Evolutionary conservation across 2,113 vertebrate species (phyloP), one percentile per base, ranked within the genome.

Genomic region (Spea bombifrons): DNA sequence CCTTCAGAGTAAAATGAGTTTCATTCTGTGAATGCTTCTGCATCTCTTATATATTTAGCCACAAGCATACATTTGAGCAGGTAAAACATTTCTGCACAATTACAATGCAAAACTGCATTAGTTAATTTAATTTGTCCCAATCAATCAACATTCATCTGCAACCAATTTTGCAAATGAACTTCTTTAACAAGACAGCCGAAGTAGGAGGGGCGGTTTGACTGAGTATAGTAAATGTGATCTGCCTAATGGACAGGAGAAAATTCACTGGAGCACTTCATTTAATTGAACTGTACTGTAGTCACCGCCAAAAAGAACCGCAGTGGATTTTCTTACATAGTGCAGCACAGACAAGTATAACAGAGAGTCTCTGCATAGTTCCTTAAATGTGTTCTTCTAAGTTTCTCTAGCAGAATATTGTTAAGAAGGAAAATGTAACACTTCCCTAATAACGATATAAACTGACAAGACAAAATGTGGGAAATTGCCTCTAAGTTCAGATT

Each of bases 161-260:
- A 66, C 68, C 66, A 47, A 73, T 81, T 75, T 82, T 78, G 73
- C 83, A 83, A 77, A 81, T 84, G 84, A 78, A 80, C 66, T 0
- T 72, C 47, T 16, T 7, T 0, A 17, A 68, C 15, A 75, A 57
- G 8, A 76, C 76, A 71, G 81, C 17, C 55, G 48, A 57, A 4
- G 71, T 16, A 83, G 61, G 64, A 65, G 63, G 7, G 16, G 44
- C 3, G 63, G 10, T 53, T 44, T 50, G 7, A 67, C 7, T 16
- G 71, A 80, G 71, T n/a, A 0, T 61, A 75, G 83, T 83, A 85
- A 85, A 52, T 85, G 83, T 84, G 82, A 82, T 64, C 49, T 67
- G 75, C 8, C 84, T 86, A 75, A 87, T 83, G 86, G 87, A 86
- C 73, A 82, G 76, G 83, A 83, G 4, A 83, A 83, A 48, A 82